Conservation (phyloP, 2,888 invertebrate species). For the Lypha dubia region DNA sequence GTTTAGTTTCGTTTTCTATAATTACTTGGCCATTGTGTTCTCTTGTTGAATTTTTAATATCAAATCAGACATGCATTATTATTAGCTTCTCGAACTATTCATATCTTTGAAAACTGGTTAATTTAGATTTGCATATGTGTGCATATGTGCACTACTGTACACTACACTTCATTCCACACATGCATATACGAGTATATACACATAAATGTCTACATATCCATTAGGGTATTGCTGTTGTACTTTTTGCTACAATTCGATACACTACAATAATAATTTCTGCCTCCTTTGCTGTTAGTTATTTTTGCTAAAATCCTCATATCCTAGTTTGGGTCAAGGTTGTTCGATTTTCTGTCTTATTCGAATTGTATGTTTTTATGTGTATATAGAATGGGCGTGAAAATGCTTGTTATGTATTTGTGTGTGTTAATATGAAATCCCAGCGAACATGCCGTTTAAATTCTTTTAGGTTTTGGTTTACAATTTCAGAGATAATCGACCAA, state of each 20-base stretch:
- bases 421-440: constrained; percentile 2
- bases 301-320: constrained; percentile 44
- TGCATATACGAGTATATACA: no score
- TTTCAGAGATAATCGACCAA: no score
- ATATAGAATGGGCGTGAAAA: not conserved
- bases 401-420: not conserved
- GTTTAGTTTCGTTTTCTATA: not conserved
- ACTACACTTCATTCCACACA: not conserved
- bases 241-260: constrained; percentile 32
- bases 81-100: not conserved
- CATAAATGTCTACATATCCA: not conserved
- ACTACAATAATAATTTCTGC: constrained; percentile 29
- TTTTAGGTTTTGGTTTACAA: no score
- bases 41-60: not conserved
- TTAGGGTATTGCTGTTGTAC: not conserved
- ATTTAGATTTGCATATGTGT: not conserved
- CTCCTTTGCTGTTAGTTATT: constrained; percentile 29
- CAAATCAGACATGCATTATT: not conserved
- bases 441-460: no score
- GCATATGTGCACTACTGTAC: not conserved
- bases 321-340: constrained; percentile 74
- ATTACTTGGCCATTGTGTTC: not conserved
- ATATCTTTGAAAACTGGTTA: not conserved
- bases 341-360: constrained; percentile 71
- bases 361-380: constrained; percentile 9